Evolutionary conservation across 2,797 vertebrate genomes (phyloP), one percentile per base, ranked within the genome.

Genomic region (Eutrigla gurnardus): DNA sequence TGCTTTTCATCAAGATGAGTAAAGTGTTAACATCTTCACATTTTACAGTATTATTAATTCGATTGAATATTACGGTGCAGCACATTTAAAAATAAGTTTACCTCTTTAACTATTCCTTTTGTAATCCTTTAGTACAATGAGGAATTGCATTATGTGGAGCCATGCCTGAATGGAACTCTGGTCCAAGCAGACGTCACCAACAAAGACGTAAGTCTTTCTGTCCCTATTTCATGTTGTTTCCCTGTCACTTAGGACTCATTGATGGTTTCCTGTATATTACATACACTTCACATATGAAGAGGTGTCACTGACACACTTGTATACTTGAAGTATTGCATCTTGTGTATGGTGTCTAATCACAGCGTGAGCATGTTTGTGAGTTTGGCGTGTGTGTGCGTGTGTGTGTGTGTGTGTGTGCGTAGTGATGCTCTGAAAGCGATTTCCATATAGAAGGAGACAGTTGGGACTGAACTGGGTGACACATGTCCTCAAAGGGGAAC

Each of bases 171-270:
- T 65, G 96, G 96, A 88, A 98, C 97, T 0, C 91, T 99, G 92
- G 97, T 99, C 73, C 98, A 99, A 93, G 98, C 98, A 5, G 97
- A 99, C 78, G 93, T 97, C 87, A 96, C 96, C 85, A 99, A 99
- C 93, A 99, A 99, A 95, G 96, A 98, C 93, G 98, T 99, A 93
- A 96, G 96, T 93, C 12, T 64, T 33, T 36, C 4, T 47, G 25
- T 65, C 1, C 37, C 53, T 71, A 2, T 70, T 3, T 47, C 11
- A 66, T 76, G 8, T 62, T 55, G 25, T 25, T 82, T 57, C 4
- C 63, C 9, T 61, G 6, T 42, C 10, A 47, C 17, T 18, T 39
- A 6, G 8, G 68, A 78, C 17, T 70, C 5, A 60, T 2, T 64
- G 6, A 39, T 58, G 1, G 2, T 8, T 46, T 54, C 55, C 46